These are phyloP conservation scores for Drosophila buzzatii DNA, from an alignment of 2,888 invertebrate genomes.

Conservation along the genomic window DNA sequence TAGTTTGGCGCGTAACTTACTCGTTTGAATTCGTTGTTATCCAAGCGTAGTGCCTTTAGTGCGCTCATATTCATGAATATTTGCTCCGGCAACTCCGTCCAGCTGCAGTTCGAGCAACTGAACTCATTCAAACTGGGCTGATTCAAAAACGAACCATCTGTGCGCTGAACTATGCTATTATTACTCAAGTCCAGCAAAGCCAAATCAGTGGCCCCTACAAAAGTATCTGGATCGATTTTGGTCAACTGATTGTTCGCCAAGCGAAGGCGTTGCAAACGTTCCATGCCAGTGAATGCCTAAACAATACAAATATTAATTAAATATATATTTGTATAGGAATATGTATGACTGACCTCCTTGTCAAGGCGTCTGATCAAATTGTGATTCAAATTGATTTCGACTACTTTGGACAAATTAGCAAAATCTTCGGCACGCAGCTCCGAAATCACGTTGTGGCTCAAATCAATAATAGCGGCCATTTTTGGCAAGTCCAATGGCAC, in stretches of 20 bases:
- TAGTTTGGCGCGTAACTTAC: conserved; percentile 65
- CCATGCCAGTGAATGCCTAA: conserved; percentile 82
- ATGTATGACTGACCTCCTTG: conserved; percentile 69
- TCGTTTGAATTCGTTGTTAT: conserved; percentile 82
- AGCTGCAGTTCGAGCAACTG: conserved; percentile 83
- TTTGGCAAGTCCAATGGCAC: conserved; percentile 85
- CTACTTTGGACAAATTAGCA: conserved; percentile 75
- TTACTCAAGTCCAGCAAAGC: conserved; percentile 83
- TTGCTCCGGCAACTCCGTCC: conserved; percentile 82
- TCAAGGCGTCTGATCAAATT: conserved; percentile 79
- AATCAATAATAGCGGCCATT: conserved; percentile 80
- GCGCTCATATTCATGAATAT: conserved; percentile 83
- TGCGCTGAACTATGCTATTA: conserved; percentile 81
- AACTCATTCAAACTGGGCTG: conserved; percentile 82
- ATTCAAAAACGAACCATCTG: conserved; percentile 80
- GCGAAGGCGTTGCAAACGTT: conserved; percentile 81
- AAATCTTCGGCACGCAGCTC: conserved; percentile 80
- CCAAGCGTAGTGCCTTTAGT: conserved; percentile 83
- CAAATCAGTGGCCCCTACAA: conserved; percentile 80
- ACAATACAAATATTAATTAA: conserved; percentile 15
- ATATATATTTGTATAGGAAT: not conserved
- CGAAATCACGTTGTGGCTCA: conserved; percentile 83
- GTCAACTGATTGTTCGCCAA: conserved; percentile 83
- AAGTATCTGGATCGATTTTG: conserved; percentile 82
- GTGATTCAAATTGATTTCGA: conserved; percentile 81